Evolutionary conservation across 2,888 invertebrate genomes (phyloP).

Genomic region (Drosophila nigricruria): DNA sequence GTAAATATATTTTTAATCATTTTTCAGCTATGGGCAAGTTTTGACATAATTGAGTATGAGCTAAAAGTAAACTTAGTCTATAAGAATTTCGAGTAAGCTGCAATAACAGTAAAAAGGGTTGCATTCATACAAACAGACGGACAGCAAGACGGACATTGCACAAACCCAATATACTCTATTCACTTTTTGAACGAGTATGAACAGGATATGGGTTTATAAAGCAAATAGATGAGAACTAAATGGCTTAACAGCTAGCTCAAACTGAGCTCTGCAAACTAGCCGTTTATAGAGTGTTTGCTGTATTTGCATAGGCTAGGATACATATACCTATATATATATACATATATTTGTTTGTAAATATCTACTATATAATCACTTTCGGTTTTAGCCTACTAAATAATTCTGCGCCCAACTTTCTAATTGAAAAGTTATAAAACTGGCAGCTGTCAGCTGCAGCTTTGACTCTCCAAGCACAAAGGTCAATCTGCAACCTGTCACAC

Average conservation of each 20-base stretch:
- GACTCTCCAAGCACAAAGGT: slow-evolving; percentile 16
- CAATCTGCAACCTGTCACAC: slow-evolving; percentile 23
- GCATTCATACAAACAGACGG: too few relatives aligned
- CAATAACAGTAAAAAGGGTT: too few relatives aligned
- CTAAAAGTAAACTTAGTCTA: too few relatives aligned
- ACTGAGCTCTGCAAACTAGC: too few relatives aligned
- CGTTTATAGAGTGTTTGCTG: neutral
- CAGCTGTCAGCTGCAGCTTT: slow-evolving; percentile 14
- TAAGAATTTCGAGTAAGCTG: too few relatives aligned
- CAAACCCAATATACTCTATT: neutral
- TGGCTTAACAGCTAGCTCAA: neutral
- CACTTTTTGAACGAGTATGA: neutral
- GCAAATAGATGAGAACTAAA: neutral
- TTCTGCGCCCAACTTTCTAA: slow-evolving; percentile 55
- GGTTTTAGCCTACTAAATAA: slow-evolving; percentile 31
- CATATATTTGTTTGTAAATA: neutral
- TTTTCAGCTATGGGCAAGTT: too few relatives aligned
- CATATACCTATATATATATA: neutral
- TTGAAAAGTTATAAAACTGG: slow-evolving; percentile 61
- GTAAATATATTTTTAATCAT: too few relatives aligned
- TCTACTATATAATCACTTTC: slow-evolving; percentile 6
- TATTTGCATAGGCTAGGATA: slow-evolving; percentile 5
- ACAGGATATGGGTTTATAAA: neutral
- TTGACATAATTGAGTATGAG: too few relatives aligned
- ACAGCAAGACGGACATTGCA: neutral